Evolutionary conservation across 2,888 invertebrate species (phyloP), one percentile per base, ranked within the genome.

Genomic region (Eupithecia tripunctaria): DNA sequence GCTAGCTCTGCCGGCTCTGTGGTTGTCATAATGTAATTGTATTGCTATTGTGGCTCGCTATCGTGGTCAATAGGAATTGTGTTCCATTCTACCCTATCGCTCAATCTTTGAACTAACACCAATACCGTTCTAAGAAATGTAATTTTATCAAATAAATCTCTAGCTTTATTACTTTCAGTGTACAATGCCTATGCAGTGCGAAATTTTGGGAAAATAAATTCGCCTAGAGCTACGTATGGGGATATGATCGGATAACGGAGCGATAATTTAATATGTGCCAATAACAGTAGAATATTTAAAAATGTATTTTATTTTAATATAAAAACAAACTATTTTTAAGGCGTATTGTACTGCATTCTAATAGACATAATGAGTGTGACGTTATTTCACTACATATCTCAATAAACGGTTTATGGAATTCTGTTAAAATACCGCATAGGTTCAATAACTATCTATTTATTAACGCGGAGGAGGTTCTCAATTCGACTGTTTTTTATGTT

Each of bases 11-110:
- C 43, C 21, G 66, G 60, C 66, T 62, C 69, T 60, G 68, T 67
- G 59, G 60, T 67, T 72, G 75, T 79, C 76, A 79, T 79, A 82
- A 78, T 73, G 74, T 76, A 79, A 83, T 81, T 80, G 78, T 81
- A 78, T 80, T 41, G 38, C 78, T 74, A 77, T 82, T 80, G 80
- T 80, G 72, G 60, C 73, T 71, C 68, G 68, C 64, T 76, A 78
- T 77, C 75, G 78, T 78, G 73, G 71, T 67, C 78, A 73, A 73
- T 78, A 72, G 76, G 71, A 77, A 82, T 80, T 79, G 76, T 76
- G 67, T 73, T 74, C 75, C 73, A 72, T 75, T 71, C 79, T 64
- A 74, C 76, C 76, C 73, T 72, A 78, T 76, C 76, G 77, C 79
- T 80, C 80, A 79, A 77, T 79, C 78, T 74, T 72, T 64, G 67